These are phyloP conservation scores for Dasyornis broadbenti DNA, from an alignment of 2,113 vertebrate species.

Conservation along the genomic window DNA sequence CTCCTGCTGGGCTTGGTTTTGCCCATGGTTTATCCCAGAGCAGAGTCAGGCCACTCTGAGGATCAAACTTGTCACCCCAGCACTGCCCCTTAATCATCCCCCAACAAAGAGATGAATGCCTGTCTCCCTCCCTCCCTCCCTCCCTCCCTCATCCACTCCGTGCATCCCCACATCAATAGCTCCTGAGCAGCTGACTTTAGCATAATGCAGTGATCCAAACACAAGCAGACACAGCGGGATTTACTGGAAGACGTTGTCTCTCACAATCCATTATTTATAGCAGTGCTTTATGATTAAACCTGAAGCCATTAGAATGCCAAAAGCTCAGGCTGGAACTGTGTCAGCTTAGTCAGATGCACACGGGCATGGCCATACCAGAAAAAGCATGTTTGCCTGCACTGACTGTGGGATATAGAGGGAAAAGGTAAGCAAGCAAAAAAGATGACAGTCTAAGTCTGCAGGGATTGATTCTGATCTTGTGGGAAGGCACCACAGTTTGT, in stretches of 20 bases:
- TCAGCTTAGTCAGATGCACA: background rate
- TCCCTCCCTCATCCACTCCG: background rate
- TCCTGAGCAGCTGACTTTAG: conserved; percentile 24
- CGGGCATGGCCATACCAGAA: background rate
- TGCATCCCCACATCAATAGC: background rate
- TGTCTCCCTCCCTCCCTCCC: background rate
- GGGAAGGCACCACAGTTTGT: background rate
- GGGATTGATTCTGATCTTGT: background rate
- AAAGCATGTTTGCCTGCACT: background rate
- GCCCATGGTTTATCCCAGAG: background rate
- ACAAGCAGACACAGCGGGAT: background rate
- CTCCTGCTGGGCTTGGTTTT: background rate
- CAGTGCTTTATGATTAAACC: conserved; percentile 24
- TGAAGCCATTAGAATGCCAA: conserved; percentile 4
- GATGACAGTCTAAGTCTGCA: background rate
- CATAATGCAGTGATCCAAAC: conserved; percentile 46
- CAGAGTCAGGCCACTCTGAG: background rate
- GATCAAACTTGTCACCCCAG: background rate
- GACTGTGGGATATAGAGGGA: background rate
- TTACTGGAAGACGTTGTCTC: conserved; percentile 35
- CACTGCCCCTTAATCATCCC: background rate
- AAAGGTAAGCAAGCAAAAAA: background rate
- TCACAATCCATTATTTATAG: conserved; percentile 57
- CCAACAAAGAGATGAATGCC: background rate
- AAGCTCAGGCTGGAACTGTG: background rate